Evolutionary conservation across 2,113 vertebrate species (phyloP).

Genomic region (Serinus canaria): DNA sequence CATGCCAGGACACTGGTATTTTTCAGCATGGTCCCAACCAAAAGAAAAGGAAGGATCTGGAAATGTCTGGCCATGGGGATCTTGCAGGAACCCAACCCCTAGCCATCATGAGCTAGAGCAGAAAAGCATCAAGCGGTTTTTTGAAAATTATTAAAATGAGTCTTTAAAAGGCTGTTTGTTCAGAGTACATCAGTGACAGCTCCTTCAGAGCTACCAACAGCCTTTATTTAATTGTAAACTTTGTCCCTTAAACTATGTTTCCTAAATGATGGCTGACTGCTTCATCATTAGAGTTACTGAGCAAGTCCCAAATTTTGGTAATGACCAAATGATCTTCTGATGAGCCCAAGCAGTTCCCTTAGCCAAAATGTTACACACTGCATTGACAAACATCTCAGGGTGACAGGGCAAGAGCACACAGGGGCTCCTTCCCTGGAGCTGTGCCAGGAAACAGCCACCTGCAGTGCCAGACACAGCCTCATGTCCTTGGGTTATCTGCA

Average conservation of each 20-base stretch:
- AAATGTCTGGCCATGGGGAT: background rate
- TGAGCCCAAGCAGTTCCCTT: background rate
- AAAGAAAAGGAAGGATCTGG: background rate
- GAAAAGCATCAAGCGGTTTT: background rate
- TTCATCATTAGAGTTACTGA: background rate
- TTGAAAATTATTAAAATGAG: background rate
- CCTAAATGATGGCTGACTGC: background rate
- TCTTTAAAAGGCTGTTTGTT: background rate
- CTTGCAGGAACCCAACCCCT: background rate
- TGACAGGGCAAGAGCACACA: background rate
- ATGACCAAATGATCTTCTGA: background rate
- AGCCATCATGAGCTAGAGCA: background rate
- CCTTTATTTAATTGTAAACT: background rate
- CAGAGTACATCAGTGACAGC: background rate
- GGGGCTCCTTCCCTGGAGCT: background rate
- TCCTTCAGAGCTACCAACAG: background rate
- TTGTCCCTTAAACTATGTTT: background rate
- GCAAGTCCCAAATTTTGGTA: background rate
- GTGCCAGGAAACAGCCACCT: background rate
- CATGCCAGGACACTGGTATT: background rate
- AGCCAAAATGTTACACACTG: background rate
- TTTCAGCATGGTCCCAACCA: background rate
- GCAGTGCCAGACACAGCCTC: accelerated
- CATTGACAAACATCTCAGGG: background rate
- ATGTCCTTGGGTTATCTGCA: background rate